Conservation (phyloP, 2,888 invertebrate species). For the Lasius fuliginosus region DNA sequence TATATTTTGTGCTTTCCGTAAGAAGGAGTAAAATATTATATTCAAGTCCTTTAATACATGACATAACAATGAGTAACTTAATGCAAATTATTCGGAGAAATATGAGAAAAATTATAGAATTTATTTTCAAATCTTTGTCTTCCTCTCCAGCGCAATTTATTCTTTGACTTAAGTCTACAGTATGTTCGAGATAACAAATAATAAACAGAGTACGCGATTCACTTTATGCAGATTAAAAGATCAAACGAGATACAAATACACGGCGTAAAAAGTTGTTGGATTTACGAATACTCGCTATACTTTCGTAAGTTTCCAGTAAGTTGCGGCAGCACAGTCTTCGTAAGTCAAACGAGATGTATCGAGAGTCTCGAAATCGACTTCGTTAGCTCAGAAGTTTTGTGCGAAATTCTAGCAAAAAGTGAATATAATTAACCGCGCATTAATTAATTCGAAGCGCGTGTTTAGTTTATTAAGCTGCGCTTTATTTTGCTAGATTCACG, state of each 20-base stretch:
- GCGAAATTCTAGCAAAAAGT: neutral
- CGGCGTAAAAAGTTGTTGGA: conserved; percentile 24
- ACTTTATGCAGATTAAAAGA: conserved; percentile 27
- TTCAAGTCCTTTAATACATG: neutral
- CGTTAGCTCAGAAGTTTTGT: conserved; percentile 6
- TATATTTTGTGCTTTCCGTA: neutral
- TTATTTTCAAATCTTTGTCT: conserved; percentile 8
- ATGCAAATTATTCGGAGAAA: neutral
- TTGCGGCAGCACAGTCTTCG: conserved; percentile 8
- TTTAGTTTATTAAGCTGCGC: conserved; percentile 8
- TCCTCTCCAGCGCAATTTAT: neutral
- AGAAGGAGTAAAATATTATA: neutral
- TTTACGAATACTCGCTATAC: conserved; percentile 26
- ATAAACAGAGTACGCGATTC: neutral
- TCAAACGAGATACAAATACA: conserved; percentile 21
- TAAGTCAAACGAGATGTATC: conserved; percentile 44
- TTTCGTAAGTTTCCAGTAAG: conserved; percentile 16
- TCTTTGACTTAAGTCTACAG: neutral
- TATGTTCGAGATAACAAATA: neutral
- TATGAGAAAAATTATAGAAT: conserved; percentile 14
- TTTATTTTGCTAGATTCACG: conserved; percentile 12
- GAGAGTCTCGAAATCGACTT: conserved; percentile 11
- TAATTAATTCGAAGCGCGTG: neutral
- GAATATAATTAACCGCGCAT: conserved; percentile 9
- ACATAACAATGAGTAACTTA: neutral